These are phyloP conservation scores for Chamaea fasciata DNA, from an alignment of 2,113 vertebrate species.

Conservation along the genomic window DNA sequence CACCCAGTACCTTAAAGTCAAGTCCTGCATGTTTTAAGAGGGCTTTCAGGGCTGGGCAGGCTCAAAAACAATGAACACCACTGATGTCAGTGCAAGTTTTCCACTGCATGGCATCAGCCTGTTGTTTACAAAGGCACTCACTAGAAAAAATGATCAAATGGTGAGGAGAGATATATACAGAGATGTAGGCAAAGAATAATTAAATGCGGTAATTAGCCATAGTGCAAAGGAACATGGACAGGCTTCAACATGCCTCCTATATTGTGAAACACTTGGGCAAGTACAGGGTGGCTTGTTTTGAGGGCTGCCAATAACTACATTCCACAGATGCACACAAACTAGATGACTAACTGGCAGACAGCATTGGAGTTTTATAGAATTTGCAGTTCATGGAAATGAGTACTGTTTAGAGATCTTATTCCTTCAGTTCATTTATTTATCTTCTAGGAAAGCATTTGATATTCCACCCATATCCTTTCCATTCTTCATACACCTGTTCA, in stretches of 20 bases:
- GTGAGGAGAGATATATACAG: not conserved
- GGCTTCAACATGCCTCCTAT: conserved; percentile 12
- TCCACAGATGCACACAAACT: conserved; percentile 11
- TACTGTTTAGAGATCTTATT: not conserved
- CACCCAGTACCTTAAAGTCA: not conserved
- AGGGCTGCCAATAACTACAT: conserved; percentile 40
- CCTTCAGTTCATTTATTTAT: not conserved
- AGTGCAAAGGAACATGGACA: not conserved
- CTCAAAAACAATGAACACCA: not conserved
- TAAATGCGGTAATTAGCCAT: not conserved
- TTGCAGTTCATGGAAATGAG: not conserved
- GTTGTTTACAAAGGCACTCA: not conserved
- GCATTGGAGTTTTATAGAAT: not conserved
- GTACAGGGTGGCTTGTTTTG: conserved; percentile 19
- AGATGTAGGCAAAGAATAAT: conserved; percentile 14
- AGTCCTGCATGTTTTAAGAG: not conserved
- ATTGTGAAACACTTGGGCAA: conserved; percentile 5
- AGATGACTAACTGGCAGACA: not conserved
- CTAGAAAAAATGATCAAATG: not conserved
- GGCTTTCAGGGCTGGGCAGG: not conserved
- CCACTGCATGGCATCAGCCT: not conserved
- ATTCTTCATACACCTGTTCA: not conserved
- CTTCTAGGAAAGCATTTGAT: not conserved
- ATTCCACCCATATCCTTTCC: not conserved
- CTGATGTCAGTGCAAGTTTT: not conserved